These are phyloP conservation scores for Sinhomidia bicolor DNA, from an alignment of 2,888 invertebrate genomes.

Conservation along the genomic window DNA sequence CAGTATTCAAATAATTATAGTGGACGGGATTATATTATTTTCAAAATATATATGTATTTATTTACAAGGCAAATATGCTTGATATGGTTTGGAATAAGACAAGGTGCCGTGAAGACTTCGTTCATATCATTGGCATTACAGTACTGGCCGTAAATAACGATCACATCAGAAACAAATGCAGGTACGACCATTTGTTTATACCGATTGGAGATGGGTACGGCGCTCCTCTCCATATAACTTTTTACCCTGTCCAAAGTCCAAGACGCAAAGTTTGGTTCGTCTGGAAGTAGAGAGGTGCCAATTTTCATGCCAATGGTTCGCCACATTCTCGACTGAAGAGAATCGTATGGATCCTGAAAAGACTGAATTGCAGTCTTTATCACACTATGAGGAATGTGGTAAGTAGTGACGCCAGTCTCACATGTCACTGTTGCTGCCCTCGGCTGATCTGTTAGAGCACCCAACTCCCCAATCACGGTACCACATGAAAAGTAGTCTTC, in stretches of 20 bases:
- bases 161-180: conserved; percentile 84
- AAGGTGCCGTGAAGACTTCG: conserved; percentile 85
- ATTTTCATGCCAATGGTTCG: conserved; percentile 85
- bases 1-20: background rate
- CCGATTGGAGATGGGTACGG: conserved; percentile 84
- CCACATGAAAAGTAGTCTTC: conserved; percentile 85
- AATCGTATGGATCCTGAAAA: conserved; percentile 82
- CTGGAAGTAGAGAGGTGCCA: conserved; percentile 83
- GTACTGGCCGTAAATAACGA: conserved; percentile 85
- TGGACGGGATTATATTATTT: too few species aligned
- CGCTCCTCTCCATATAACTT: conserved; percentile 84
- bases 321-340: conserved; percentile 85
- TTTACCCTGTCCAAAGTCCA: conserved; percentile 83
- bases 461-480: conserved; percentile 85
- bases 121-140: conserved; percentile 83
- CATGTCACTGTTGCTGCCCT: conserved; percentile 84
- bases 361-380: conserved; percentile 81
- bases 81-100: conserved; percentile 84
- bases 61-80: conserved; percentile 50
- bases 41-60: too few species aligned
- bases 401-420: conserved; percentile 84
- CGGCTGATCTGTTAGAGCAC: conserved; percentile 84
- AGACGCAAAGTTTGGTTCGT: conserved; percentile 81
- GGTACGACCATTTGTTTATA: conserved; percentile 84
- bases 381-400: conserved; percentile 71